A percentile compares a stretch with the other conserved stretches of the same genome.
These are phyloP conservation scores for Chromobotia macracanthus DNA, from an alignment of 2,797 vertebrate genomes.

Conservation along the genomic window DNA sequence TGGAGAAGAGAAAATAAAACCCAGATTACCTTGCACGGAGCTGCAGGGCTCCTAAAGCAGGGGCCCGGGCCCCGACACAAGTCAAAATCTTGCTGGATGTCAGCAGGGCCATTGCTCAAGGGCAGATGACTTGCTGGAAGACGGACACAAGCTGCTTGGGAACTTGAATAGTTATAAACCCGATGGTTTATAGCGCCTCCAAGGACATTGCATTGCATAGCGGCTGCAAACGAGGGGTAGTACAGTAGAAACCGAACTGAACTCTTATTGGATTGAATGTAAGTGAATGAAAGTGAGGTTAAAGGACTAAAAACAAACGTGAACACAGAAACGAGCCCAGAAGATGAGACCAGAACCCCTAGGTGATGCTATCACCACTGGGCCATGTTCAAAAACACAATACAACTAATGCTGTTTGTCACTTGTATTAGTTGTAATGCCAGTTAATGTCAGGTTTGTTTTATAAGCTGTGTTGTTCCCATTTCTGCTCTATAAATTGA, in stretches of 20 bases:
- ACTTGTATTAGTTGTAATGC: too few relatives aligned
- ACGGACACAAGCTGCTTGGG: neutral
- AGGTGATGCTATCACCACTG: too few relatives aligned
- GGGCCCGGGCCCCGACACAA: slow-evolving; percentile 71
- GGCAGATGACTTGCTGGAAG: slow-evolving; percentile 21
- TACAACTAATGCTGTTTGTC: too few relatives aligned
- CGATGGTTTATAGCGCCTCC: slow-evolving; percentile 52
- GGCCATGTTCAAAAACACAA: too few relatives aligned
- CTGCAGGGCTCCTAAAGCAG: slow-evolving; percentile 77
- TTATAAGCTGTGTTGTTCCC: neutral
- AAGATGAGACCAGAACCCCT: too few relatives aligned
- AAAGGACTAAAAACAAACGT: neutral
- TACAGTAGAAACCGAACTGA: slow-evolving; percentile 2
- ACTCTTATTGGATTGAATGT: neutral
- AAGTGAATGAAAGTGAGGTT: too few relatives aligned
- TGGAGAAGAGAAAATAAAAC: slow-evolving; percentile 8
- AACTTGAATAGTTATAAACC: neutral
- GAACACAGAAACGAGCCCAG: too few relatives aligned
- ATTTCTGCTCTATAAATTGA: neutral
- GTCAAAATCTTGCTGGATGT: slow-evolving; percentile 78
- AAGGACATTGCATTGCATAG: slow-evolving; percentile 20
- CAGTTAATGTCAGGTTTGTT: too few relatives aligned
- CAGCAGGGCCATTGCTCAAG: slow-evolving; percentile 84
- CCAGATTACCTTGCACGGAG: slow-evolving; percentile 83
- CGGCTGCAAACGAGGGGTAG: slow-evolving; percentile 17